Evolutionary conservation across 2,888 invertebrate genomes (phyloP), one percentile per base, ranked within the genome.

Genomic region (Bruchidius siliquastri): DNA sequence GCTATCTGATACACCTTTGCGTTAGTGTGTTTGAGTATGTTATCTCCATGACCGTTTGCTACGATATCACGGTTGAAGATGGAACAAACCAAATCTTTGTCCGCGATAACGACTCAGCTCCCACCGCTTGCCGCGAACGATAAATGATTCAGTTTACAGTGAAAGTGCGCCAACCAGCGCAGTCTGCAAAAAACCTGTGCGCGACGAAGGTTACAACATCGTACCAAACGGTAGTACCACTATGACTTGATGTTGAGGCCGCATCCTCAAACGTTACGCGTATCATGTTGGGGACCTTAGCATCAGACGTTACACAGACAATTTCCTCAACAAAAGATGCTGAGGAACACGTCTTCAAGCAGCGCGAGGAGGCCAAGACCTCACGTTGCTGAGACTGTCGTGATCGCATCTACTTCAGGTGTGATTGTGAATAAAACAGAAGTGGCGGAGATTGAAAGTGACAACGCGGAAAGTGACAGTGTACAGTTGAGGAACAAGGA

Each of bases 401-500:
- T 68, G 68, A 68, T 68, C 8, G 22, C 68, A 1, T 68, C 68
- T 2, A 21, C 68, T 68, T 68, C 68, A 8, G 22, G 22, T 21
- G 21, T 71, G 32, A 71, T 26, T 71, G n/a, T 49, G 32, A 71
- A 49, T 71, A 21, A 71, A 13, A 32, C 22, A 20, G 21, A 22
- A 20, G 71, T 13, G 49, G 18, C 30, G n/a, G 71, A 3, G 21
- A 20, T 32, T 71, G 21, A 30, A 20, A 71, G 26, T 26, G 71
- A 71, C 21, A 32, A 13, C 20, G 4, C 71, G 0, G 71, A 49
- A 30, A 49, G 71, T 30, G 49, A 71, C 8, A 49, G 49, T 71
- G 71, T 49, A 13, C 71, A 20, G 71, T 21, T 26, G 20, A 49
- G 49, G 18, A 49, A 49, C 18, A 21, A 32, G n/a, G 76, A 77